Percentiles rank a stretch among this genome's conserved stretches.
Evolutionary conservation across 2,888 invertebrate species (phyloP).

Genomic region (Polyommatus iphigenia): DNA sequence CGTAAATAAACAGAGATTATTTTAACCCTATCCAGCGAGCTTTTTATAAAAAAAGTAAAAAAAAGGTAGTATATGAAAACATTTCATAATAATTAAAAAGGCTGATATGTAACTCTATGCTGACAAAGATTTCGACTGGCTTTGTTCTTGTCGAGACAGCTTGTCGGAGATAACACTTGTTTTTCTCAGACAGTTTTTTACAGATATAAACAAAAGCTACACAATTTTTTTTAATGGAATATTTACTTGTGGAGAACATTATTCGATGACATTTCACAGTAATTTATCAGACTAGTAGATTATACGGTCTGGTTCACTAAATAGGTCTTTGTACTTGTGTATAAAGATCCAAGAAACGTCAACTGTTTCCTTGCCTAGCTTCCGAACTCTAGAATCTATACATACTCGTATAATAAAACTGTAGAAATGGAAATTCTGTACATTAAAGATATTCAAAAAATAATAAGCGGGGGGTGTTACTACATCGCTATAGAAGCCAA

Average conservation of each 20-base stretch:
- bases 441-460: too few species aligned
- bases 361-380: background rate
- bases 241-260: background rate
- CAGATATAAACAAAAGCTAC: background rate
- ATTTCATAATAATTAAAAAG: background rate
- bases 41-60: too few species aligned
- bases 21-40: too few species aligned
- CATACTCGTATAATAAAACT: too few species aligned
- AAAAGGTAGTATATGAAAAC: background rate
- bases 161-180: background rate
- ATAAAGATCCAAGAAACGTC: background rate
- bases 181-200: background rate
- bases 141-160: background rate
- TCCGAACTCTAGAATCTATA: background rate
- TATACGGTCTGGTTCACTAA: conserved; percentile 10
- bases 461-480: too few species aligned
- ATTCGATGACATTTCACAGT: conserved; percentile 1
- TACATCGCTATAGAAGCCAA: too few species aligned
- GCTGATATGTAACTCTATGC: background rate
- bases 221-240: conserved; percentile 13
- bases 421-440: too few species aligned
- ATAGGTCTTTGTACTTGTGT: background rate
- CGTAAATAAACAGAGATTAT: too few species aligned
- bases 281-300: conserved; percentile 16
- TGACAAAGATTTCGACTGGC: background rate